Conservation (phyloP, 2,797 vertebrate species). For the Mareca strepera region DNA sequence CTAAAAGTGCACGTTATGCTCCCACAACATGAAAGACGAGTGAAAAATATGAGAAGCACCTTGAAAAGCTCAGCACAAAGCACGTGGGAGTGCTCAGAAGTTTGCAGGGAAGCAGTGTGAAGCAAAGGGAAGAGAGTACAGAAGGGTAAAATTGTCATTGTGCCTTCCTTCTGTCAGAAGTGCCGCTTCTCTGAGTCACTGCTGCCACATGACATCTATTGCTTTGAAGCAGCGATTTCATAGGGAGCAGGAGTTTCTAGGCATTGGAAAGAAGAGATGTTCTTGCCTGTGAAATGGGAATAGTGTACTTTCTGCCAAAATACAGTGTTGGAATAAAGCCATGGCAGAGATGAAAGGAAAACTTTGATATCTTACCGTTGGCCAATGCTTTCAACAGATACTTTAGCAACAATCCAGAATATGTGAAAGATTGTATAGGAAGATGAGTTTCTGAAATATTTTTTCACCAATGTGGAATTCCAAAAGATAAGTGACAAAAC, state of each 20-base stretch:
- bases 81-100: not conserved
- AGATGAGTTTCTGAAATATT: not conserved
- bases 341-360: not conserved
- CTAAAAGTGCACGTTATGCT: not conserved
- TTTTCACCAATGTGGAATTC: not conserved
- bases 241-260: not conserved
- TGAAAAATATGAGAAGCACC: not conserved
- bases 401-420: not conserved
- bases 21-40: not conserved
- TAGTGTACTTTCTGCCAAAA: not conserved
- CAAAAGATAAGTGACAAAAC: not conserved
- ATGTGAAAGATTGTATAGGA: not conserved
- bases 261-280: not conserved
- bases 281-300: not conserved
- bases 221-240: not conserved
- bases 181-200: not conserved
- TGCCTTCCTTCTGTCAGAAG: not conserved
- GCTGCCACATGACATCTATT: not conserved
- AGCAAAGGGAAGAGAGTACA: not conserved
- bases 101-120: not conserved
- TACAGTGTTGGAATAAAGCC: not conserved
- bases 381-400: conserved; percentile 7
- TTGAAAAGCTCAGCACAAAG: not conserved
- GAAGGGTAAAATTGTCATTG: not conserved
- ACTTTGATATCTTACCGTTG: not conserved